phyloP scores from a whole-genome alignment of 2,888 invertebrate genomes.

The Dryobotodes eremita region DNA sequence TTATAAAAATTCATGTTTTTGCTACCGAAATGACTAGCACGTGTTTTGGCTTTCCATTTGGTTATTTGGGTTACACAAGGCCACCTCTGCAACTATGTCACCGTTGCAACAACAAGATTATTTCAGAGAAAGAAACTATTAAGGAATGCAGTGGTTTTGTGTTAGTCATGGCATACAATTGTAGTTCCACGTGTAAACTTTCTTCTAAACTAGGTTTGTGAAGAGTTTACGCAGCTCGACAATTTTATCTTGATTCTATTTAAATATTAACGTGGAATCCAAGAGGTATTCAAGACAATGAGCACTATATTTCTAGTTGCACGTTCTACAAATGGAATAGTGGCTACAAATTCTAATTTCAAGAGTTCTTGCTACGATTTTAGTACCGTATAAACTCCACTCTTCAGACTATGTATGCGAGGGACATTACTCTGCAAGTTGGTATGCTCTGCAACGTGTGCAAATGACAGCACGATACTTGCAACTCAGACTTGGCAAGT shows the following conservation, averaged over 20 bases:
- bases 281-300: conserved; percentile 10
- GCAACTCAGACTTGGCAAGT: conserved; percentile 3
- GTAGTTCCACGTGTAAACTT: not conserved
- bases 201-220: not conserved
- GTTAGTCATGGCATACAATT: not conserved
- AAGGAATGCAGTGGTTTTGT: not conserved
- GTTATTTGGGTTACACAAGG: not conserved
- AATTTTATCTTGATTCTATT: conserved; percentile 25
- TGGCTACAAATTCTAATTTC: conserved; percentile 51
- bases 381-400: conserved; percentile 47
- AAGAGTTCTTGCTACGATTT: conserved; percentile 39
- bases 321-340: conserved; percentile 30
- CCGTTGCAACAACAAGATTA: not conserved
- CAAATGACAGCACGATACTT: conserved; percentile 31
- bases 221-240: not conserved
- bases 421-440: conserved; percentile 24
- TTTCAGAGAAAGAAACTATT: not conserved
- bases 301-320: conserved; percentile 16
- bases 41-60: conserved; percentile 3
- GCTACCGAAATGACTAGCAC: not conserved
- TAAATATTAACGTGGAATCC: conserved; percentile 11
- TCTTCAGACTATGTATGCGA: conserved; percentile 24
- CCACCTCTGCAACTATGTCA: not conserved
- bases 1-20: not conserved
- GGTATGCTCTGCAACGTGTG: conserved; percentile 20